Evolutionary conservation across 23 tunicate genomes (phyloP), one percentile per base, ranked within the genome.

Genomic region (Clavelina lepadiformis): DNA sequence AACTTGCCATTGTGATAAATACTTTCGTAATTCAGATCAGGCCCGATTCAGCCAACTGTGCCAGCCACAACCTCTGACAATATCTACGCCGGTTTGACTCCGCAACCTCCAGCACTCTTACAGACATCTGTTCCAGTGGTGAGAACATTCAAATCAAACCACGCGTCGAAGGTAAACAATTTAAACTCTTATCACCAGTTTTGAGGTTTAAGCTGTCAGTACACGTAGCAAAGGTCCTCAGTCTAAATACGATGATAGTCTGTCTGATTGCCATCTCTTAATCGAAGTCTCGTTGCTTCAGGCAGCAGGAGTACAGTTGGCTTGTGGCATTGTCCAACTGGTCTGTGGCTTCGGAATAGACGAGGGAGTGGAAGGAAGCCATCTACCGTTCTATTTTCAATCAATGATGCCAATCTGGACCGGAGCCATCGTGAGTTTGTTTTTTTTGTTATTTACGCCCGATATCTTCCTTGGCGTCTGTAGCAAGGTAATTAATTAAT

Each of bases 81-180:
- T 46, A 33, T 13, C 11, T 30, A 33, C 26, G 5, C 4, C 5
- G 46, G 46, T 19, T 22, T 61, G 2, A 61, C 67, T 3, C 67
- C 67, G 67, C 45, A 44, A 61, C 67, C 67, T 3, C 46, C 67
- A 30, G 67, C 67, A 8, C 67, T 61, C 5, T 44, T 61, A 46
- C 33, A 46, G 45, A 3, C 67, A 28, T 33, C 67, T 2, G 23
- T 61, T 35, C 67, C 67, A 4, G 31, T 28, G 28, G 35, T 33
- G 18, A 33, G 24, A 31, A 27, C 22, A 15, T 61, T 61, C 46
- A 30, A 30, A 21, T 61, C 67, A 5, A 35, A 35, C 3, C 1
- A 3, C 24, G 67, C 46, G 2, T 28, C 35, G 15, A 61, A 61
- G 15, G 67, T 61, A 61, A 61, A 46, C 3, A 18, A 2, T 2